Conservation (phyloP, 2,797 vertebrate species). For the Parotocinclus haroldoi region DNA sequence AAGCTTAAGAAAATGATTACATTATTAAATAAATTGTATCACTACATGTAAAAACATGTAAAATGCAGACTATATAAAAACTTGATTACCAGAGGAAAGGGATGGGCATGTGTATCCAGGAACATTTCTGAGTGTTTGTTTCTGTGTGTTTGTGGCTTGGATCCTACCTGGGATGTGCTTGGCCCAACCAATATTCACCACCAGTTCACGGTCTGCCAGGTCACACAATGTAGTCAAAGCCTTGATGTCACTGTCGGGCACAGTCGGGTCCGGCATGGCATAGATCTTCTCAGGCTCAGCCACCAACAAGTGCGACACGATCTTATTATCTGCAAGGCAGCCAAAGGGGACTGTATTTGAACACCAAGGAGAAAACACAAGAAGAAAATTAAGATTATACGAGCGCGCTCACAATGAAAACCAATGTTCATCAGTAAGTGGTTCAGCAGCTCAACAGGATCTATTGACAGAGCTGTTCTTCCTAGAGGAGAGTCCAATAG, state of each 20-base stretch:
- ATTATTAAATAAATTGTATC: too few species aligned
- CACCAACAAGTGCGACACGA: conserved; percentile 98
- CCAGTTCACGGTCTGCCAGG: conserved; percentile 93
- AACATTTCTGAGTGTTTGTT: conserved; percentile 7
- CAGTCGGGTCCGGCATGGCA: conserved; percentile 97
- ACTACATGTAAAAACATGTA: too few species aligned
- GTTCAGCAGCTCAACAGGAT: conserved; percentile 41
- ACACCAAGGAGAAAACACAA: conserved; percentile 76
- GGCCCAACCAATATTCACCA: conserved; percentile 98
- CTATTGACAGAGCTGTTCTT: conserved; percentile 30
- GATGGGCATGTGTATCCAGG: conserved; percentile 15
- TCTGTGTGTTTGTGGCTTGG: conserved; percentile 8
- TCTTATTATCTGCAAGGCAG: conserved; percentile 99
- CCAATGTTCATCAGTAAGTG: conserved; percentile 45
- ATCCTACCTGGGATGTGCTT: conserved; percentile 96
- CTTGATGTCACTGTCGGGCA: conserved; percentile 98
- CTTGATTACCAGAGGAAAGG: too few species aligned
- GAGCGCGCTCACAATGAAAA: conserved; percentile 55
- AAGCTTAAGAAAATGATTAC: too few species aligned
- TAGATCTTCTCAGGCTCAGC: conserved; percentile 99
- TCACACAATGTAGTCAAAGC: conserved; percentile 96
- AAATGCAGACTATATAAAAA: too few species aligned
- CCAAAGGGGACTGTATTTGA: conserved; percentile 82
- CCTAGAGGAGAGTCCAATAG: conserved; percentile 8
- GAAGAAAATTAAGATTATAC: conserved; percentile 68